Base-by-base conservation (phyloP, 1,140 invertebrate genomes). In the Drosophila sturtevanti region DNA sequence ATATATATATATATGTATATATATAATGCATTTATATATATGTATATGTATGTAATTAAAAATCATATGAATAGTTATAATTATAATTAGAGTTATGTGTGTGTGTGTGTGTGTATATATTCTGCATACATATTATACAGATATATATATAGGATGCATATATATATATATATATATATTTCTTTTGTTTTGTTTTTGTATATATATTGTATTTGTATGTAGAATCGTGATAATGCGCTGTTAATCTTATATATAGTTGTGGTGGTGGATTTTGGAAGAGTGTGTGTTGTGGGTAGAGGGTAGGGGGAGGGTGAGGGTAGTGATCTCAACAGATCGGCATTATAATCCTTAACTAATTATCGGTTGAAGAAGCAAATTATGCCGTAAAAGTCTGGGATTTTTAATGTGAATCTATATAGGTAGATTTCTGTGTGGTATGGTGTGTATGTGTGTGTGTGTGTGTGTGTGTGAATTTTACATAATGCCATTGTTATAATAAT, bases 51-150 rank as follows among this genome's bases (percentile, higher is more conserved):
- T 70, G 56, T 72, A 56, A 62, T 77, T 73, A 61, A 61, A 61
- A 68, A 62, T 31, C 56, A 59, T 59, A 79, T 77, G 70, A 72
- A 77, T 73, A 70, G 55, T 68, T 77, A 73, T 69, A 79, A 67
- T 65, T 77, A 73, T 37, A 77, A 60, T 77, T 77, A 79, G 74
- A 34, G 27, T 68, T 61, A 61, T 68, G 58, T 68, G 37, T 41
- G 44, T 60, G 41, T 51, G 61, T 64, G 63, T 66, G 22, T 70
- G 14, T 59, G 34, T 63, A 41, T 66, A 61, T 69, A 37, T 68
- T 37, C 38, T 60, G 64, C 27, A 70, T 38, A 56, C 16, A 70
- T 61, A 48, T 48, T 16, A 16, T 48, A 48, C 41, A 48, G 41
- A 48, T 48, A 48, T 48, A 41, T 35, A 38, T 48, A 48, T 48